Percentiles rank a stretch among this genome's conserved stretches.
phyloP scores from a whole-genome alignment of 2,797 vertebrate species.

The Strix occidentalis region DNA sequence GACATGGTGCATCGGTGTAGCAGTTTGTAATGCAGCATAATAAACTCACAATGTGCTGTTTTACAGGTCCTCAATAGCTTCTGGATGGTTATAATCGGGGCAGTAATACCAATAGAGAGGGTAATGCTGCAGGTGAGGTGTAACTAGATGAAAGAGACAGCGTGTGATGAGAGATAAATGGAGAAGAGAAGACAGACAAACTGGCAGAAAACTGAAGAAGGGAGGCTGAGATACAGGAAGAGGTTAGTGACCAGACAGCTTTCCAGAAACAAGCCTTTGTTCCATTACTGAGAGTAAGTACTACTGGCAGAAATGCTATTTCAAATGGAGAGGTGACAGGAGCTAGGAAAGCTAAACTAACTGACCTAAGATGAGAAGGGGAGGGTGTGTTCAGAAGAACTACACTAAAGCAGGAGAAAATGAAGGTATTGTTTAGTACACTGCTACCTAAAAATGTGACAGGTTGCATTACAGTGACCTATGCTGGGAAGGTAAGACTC shows the following conservation, averaged over 20 bases:
- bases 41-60: background rate
- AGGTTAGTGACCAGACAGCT: background rate
- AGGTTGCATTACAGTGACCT: background rate
- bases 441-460: background rate
- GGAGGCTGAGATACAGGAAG: background rate
- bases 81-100: background rate
- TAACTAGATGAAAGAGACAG: background rate
- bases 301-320: background rate
- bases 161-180: background rate
- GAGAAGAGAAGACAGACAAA: conserved; percentile 1
- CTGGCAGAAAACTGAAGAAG: background rate
- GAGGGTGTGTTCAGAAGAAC: background rate
- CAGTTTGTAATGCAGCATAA: background rate
- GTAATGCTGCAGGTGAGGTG: background rate
- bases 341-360: background rate
- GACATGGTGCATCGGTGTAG: background rate
- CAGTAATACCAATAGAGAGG: background rate
- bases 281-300: background rate
- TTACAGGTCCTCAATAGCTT: background rate
- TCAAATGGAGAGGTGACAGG: background rate
- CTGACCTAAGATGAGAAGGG: background rate
- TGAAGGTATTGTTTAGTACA: background rate
- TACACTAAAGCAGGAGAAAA: background rate
- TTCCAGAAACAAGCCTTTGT: background rate
- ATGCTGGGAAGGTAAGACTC: background rate